Conservation (phyloP, 2,888 invertebrate genomes). For the Autographa gamma region DNA sequence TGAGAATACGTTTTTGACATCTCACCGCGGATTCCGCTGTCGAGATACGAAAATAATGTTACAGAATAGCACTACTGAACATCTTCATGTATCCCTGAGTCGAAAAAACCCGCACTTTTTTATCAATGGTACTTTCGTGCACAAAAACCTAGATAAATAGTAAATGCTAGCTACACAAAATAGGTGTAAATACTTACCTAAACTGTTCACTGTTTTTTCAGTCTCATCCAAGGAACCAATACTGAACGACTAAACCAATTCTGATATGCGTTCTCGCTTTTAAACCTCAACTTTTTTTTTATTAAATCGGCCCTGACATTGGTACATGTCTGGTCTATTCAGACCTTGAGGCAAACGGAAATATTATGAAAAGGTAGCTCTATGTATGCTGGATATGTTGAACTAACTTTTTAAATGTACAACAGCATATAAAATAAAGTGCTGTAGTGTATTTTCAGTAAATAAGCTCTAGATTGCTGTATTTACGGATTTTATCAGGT, state of each 20-base stretch:
- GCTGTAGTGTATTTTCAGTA: too few species aligned
- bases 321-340: slow-evolving; percentile 55
- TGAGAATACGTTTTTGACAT: too few species aligned
- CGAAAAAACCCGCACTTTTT: too few species aligned
- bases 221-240: slow-evolving; percentile 63
- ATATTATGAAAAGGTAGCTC: slow-evolving; percentile 25
- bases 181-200: slow-evolving; percentile 51
- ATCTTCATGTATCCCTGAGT: too few species aligned
- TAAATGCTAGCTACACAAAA: background rate
- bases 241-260: slow-evolving; percentile 69
- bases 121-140: too few species aligned
- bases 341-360: slow-evolving; percentile 36
- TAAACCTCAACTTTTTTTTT: slow-evolving; percentile 67
- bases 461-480: background rate
- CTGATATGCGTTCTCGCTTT: slow-evolving; percentile 63
- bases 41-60: too few species aligned
- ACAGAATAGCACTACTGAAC: too few species aligned
- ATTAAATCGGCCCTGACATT: slow-evolving; percentile 69
- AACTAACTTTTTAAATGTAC: slow-evolving; percentile 25
- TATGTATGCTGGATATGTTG: slow-evolving; percentile 26
- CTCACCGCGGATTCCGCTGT: too few species aligned
- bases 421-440: background rate
- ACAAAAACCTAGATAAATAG: too few species aligned
- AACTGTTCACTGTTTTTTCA: slow-evolving; percentile 37
- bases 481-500: background rate